Conservation (phyloP, 2,797 vertebrate species). For the Macropodus opercularis region DNA sequence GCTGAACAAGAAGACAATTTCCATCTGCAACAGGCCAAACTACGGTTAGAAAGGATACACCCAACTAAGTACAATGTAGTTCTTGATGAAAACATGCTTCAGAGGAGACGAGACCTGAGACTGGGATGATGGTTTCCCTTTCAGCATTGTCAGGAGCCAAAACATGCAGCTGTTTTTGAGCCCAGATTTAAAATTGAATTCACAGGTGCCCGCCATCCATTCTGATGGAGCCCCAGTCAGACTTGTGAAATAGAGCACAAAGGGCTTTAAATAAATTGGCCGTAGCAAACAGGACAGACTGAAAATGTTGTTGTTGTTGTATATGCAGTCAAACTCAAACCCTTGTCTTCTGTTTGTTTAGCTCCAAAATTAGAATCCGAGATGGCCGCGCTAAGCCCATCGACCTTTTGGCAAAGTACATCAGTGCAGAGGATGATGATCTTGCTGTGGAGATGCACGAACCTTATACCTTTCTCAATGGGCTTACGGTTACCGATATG, state of each 20-base stretch:
- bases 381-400: constrained; percentile 96
- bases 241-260: too few relatives aligned
- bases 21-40: constrained; percentile 96
- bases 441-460: constrained; percentile 98
- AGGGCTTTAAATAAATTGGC: too few relatives aligned
- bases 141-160: too few relatives aligned
- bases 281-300: too few relatives aligned
- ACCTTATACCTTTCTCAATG: constrained; percentile 95
- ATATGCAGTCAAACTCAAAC: not conserved
- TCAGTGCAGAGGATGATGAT: constrained; percentile 96
- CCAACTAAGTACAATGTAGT: too few relatives aligned
- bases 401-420: constrained; percentile 96
- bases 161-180: too few relatives aligned
- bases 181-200: too few relatives aligned
- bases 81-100: too few relatives aligned
- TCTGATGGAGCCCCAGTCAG: too few relatives aligned
- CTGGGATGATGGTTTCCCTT: not conserved
- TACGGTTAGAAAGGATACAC: constrained; percentile 77
- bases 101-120: too few relatives aligned
- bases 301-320: too few relatives aligned
- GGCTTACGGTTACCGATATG: constrained; percentile 96
- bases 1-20: constrained; percentile 98
- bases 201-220: too few relatives aligned
- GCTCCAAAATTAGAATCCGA: constrained; percentile 96
- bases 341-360: constrained; percentile 50